A percentile compares a stretch with the other conserved stretches of the same genome.
Evolutionary conservation across 2,113 vertebrate genomes (phyloP).

Genomic region (Panthera leo): DNA sequence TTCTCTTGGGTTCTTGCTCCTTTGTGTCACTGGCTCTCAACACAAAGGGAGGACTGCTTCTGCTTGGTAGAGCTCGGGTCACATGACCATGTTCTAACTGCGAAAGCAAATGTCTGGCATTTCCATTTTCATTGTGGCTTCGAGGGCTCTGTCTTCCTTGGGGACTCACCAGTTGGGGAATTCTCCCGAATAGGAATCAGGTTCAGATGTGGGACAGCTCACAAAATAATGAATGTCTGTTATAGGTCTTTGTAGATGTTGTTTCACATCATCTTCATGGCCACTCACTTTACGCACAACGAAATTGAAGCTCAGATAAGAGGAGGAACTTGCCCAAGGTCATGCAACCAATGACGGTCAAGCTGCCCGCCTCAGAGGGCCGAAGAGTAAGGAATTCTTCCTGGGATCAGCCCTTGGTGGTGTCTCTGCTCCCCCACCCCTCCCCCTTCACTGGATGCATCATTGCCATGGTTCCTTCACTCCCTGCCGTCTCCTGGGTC

Average conservation of each 20-base stretch:
- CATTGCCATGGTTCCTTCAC: neutral
- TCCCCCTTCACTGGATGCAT: neutral
- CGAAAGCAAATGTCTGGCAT: slow-evolving; percentile 17
- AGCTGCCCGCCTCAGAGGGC: neutral
- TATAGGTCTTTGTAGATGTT: neutral
- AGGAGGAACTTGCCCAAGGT: neutral
- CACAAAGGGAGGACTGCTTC: neutral
- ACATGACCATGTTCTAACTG: neutral
- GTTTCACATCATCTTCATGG: neutral
- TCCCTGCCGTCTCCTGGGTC: neutral
- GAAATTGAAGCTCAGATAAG: neutral
- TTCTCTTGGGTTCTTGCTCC: neutral
- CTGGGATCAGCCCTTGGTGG: neutral
- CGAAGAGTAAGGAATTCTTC: neutral
- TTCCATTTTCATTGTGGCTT: neutral
- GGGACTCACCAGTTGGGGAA: neutral
- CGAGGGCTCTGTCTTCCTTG: neutral
- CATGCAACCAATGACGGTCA: neutral
- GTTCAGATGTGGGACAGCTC: neutral
- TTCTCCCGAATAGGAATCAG: neutral
- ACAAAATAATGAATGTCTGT: neutral
- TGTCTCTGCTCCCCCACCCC: neutral
- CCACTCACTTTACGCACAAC: neutral
- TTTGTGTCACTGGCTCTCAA: neutral
- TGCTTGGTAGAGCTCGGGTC: neutral